Conservation (phyloP, 1,140 invertebrate species). For the Hesperophylax magnus region DNA sequence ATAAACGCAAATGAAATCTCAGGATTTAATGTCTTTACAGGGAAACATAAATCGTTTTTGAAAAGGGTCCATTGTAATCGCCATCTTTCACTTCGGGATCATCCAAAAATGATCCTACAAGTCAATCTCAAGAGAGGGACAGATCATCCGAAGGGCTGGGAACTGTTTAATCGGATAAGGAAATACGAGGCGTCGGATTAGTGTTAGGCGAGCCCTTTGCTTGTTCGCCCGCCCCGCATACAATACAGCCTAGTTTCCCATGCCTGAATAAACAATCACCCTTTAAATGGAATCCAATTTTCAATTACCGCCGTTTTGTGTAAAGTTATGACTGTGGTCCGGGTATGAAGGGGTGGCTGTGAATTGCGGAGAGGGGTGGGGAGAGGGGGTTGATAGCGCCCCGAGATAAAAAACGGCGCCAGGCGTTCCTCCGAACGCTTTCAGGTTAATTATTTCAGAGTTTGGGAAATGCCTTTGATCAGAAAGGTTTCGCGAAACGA, state of each 20-base stretch:
- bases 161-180: constrained; percentile 57
- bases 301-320: constrained; percentile 58
- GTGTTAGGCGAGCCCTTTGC: constrained; percentile 55
- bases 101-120: constrained; percentile 39
- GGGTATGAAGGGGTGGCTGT: not conserved
- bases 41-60: constrained; percentile 23
- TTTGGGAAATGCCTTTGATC: constrained; percentile 47
- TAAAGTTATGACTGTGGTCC: constrained; percentile 58
- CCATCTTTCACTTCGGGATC: constrained; percentile 34
- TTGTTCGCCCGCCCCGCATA: constrained; percentile 53
- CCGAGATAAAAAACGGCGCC: constrained; percentile 55
- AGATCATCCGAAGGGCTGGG: constrained; percentile 35
- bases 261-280: constrained; percentile 57
- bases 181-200: constrained; percentile 54
- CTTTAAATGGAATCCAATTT: constrained; percentile 59
- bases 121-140: constrained; percentile 38
- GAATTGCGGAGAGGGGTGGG: not conserved
- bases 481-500: constrained; percentile 37
- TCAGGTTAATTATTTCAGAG: constrained; percentile 58
- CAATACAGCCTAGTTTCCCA: constrained; percentile 56
- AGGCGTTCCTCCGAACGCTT: constrained; percentile 52
- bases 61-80: constrained; percentile 31
- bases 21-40: not conserved
- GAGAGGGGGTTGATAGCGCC: constrained; percentile 42
- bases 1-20: too few relatives aligned